Conservation (phyloP, 2,888 invertebrate species). For the Geophilus truncorum region DNA sequence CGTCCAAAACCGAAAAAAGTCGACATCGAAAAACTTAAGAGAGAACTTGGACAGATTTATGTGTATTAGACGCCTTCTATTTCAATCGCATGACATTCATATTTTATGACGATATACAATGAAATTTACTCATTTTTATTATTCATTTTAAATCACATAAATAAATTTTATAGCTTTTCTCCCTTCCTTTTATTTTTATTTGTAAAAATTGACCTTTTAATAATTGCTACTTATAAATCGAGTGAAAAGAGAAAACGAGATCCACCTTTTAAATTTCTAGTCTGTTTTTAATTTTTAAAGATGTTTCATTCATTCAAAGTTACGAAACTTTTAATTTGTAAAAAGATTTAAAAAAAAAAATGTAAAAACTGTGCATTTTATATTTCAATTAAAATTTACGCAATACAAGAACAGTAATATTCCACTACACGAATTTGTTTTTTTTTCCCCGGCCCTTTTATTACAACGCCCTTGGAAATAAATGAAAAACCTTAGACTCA, state of each 20-base stretch:
- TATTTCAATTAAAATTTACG: neutral
- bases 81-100: neutral
- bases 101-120: neutral
- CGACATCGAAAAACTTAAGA: constrained; percentile 28
- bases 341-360: neutral
- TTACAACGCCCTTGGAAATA: neutral
- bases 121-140: neutral
- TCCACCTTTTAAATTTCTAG: too few species aligned
- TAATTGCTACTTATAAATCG: too few species aligned
- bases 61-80: neutral
- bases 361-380: neutral
- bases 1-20: constrained; percentile 31
- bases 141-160: neutral
- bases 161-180: neutral
- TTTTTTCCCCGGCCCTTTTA: neutral
- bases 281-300: too few species aligned
- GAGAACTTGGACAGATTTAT: constrained; percentile 27
- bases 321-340: too few species aligned
- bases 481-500: neutral
- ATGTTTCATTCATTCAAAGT: too few species aligned
- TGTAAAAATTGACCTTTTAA: too few species aligned
- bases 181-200: too few species aligned
- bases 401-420: neutral
- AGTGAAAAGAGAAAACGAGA: too few species aligned
- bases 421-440: too few species aligned